These are phyloP conservation scores for Acanthornis magna DNA, from an alignment of 2,797 vertebrate genomes.

Conservation along the genomic window DNA sequence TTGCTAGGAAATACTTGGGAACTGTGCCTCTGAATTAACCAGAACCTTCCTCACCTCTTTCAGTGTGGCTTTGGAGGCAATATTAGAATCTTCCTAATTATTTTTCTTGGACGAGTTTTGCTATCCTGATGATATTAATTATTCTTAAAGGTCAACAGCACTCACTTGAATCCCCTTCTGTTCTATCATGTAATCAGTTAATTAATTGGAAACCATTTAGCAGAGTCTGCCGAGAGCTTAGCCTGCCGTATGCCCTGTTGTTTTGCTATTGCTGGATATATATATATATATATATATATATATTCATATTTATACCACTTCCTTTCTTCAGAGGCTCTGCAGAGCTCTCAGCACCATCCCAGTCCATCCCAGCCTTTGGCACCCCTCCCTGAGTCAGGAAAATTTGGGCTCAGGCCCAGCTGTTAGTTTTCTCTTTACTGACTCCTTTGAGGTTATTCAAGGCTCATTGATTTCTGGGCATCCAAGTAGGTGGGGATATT, in stretches of 20 bases:
- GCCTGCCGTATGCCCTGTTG: conserved; percentile 50
- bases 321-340: not conserved
- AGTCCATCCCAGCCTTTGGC: not conserved
- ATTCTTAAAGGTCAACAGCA: conserved; percentile 84
- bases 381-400: not conserved
- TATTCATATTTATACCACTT: not conserved
- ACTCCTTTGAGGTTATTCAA: not conserved
- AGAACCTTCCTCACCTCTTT: conserved; percentile 29
- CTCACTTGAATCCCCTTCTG: conserved; percentile 81
- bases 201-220: conserved; percentile 83
- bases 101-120: conserved; percentile 78
- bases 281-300: not conserved
- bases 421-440: not conserved
- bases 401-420: not conserved
- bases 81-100: conserved; percentile 78
- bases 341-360: not conserved
- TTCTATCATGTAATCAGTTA: conserved; percentile 82
- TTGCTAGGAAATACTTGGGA: not conserved
- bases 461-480: not conserved
- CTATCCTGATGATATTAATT: conserved; percentile 83
- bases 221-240: conserved; percentile 63
- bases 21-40: conserved; percentile 17
- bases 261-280: conserved; percentile 34
- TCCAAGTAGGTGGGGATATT: not conserved
- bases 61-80: conserved; percentile 52